Base-by-base conservation (phyloP, 1,140 invertebrate species). In the Charaxes varanes region DNA sequence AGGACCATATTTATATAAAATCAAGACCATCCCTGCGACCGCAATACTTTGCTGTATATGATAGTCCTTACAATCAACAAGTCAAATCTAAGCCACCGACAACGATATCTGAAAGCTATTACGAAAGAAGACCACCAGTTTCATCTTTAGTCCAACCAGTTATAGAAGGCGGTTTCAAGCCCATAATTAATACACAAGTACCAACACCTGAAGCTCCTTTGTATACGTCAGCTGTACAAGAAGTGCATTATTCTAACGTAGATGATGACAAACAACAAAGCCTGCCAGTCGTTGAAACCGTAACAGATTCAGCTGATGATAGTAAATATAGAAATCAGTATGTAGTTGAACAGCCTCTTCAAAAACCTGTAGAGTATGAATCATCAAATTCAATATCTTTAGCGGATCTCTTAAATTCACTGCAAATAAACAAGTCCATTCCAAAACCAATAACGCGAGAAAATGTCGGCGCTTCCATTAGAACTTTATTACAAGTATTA, bases 381-480 rank as follows among this genome's bases (percentile, higher is more conserved):
- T 41, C 56, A 12, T 34, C 59, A 21, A 71, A 72, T 37, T 51
- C 62, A 31, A 50, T 66, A 19, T 62, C 61, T 10, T 32, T 78
- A 31, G 59, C 60, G 8, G 59, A 74, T 28, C 79, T 91, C 14
- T 56, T 91, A 6, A 87, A 88, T 51, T 89, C 90, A 23, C 78
- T 93, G 2, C 91, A 92, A 54, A 74, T 90, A 2, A 89, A 88
- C 41, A 92, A 93, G 70, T 88, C 89, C 17, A 72, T 94, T 28
- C 92, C 92, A 1, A 89, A 93, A 46, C 90, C 87, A 6, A 82
- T 94, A 2, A 93, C 89, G 13, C 86, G 87, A 18, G 89, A 92
- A 38, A 94, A 94, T 55, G 88, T 94, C 14, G 91, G 92, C 41
- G 89, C 89, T 22, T 93, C 91, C 23, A 92, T 94, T 16, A 89